A percentile compares a stretch with the other conserved stretches of the same genome.
Conservation (phyloP, 1,140 invertebrate species). For the Drosophila auraria region DNA sequence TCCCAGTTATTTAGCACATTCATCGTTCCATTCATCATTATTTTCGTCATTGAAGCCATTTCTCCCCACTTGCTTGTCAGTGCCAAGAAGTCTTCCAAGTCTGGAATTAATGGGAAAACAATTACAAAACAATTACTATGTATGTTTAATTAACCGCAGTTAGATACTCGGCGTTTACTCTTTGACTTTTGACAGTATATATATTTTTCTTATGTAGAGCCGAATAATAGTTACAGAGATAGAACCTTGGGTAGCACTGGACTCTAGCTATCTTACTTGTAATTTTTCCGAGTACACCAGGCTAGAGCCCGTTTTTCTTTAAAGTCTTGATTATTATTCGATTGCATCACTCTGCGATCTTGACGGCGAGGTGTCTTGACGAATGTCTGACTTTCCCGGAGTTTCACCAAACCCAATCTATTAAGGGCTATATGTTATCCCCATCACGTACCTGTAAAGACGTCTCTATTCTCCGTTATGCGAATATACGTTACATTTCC, state of each 20-base stretch:
- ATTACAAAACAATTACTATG: no score
- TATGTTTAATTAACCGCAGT: no score
- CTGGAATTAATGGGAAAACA: not conserved
- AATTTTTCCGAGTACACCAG: not conserved
- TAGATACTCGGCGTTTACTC: no score
- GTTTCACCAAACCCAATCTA: not conserved
- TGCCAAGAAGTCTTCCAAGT: conserved; percentile 1
- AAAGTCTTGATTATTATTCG: not conserved
- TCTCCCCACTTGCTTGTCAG: conserved; percentile 24
- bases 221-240: no score
- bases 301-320: not conserved
- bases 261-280: no score
- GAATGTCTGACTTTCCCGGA: not conserved
- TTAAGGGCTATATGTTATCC: no score
- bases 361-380: not conserved
- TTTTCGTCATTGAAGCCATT: conserved; percentile 17
- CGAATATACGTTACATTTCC: conserved; percentile 32
- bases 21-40: conserved; percentile 24
- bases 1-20: conserved; percentile 46
- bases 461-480: conserved; percentile 19
- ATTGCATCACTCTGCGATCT: not conserved
- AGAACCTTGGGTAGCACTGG: no score
- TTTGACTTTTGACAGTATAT: not conserved
- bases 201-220: no score
- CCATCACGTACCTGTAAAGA: conserved; percentile 19